Evolutionary conservation across 2,113 vertebrate genomes (phyloP), one percentile per base, ranked within the genome.

Genomic region (Pollachius pollachius): DNA sequence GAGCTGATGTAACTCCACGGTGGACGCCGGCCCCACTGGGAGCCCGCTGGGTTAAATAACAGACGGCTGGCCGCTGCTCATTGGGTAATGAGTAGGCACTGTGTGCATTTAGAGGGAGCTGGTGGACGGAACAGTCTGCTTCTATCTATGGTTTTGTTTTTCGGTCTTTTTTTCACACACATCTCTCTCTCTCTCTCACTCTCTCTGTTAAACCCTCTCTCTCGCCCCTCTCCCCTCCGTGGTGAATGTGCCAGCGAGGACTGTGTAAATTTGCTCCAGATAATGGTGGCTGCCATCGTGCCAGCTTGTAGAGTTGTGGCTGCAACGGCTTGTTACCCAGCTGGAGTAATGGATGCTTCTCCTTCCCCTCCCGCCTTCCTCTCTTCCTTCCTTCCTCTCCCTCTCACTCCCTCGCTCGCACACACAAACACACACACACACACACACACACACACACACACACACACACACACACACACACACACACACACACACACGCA

Each of bases 301-400:
- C 85, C 85, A 86, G 77, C 79, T 82, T 77, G 80, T 84, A 72
- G 80, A 87, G 85, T 80, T 85, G 84, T 81, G 84, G 82, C 85
- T 88, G 77, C 67, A 86, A 85, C 71, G 70, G 80, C 83, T 88
- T 87, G 89, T 88, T 90, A 80, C 81, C 75, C 88, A 87, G 86
- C 84, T 83, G 86, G 79, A 84, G 70, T 81, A 85, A 81, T 87
- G 79, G 73, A 79, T 80, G 62, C 72, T 64, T 69, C 62, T 64
- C 70, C 80, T 68, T 70, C 67, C 73, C 30, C 68, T 66, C 69
- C 34, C 71, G 65, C 75, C 69, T 68, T 65, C 62, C 69, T 65
- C 41, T 60, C 65, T 61, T 17, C 60, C 8, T 68, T 27, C 34
- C 16, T 41, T 23, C 23, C 23, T 23, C 23, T 23, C 23, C 25